These are phyloP conservation scores for Bombus impatiens DNA, from an alignment of 1,140 invertebrate species.

Conservation along the genomic window DNA sequence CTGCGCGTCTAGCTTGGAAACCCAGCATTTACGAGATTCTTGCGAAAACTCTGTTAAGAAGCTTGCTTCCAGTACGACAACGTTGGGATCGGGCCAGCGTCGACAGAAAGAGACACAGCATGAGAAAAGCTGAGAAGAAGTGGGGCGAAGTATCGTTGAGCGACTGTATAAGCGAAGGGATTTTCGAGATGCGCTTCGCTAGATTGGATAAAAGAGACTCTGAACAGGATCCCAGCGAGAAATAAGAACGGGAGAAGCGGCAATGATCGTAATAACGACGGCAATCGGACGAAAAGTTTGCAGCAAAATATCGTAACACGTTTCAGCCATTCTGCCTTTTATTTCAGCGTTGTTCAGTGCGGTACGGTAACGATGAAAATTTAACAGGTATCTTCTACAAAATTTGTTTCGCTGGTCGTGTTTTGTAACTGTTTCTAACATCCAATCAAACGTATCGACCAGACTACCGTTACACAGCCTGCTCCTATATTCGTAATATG, in stretches of 20 bases:
- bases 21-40: constrained; percentile 67
- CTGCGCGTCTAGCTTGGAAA: constrained; percentile 50
- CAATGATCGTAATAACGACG: constrained; percentile 42
- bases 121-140: neutral
- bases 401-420: neutral
- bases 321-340: neutral
- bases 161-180: constrained; percentile 34
- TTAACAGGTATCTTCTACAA: neutral
- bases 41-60: constrained; percentile 66
- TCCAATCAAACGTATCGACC: neutral
- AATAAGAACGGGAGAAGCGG: constrained; percentile 1
- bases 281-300: constrained; percentile 32
- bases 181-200: constrained; percentile 20
- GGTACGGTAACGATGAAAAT: constrained; percentile 3
- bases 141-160: no score
- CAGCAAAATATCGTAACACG: constrained; percentile 7
- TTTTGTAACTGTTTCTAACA: neutral
- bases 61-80: constrained; percentile 31
- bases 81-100: neutral
- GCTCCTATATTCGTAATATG: no score
- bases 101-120: neutral
- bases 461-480: no score
- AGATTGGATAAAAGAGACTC: constrained; percentile 47
- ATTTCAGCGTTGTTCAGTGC: neutral
- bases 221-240: constrained; percentile 16